Percentiles rank a stretch among this genome's conserved stretches.
Conservation (phyloP, 2,888 invertebrate species). For the Apeira syringaria region DNA sequence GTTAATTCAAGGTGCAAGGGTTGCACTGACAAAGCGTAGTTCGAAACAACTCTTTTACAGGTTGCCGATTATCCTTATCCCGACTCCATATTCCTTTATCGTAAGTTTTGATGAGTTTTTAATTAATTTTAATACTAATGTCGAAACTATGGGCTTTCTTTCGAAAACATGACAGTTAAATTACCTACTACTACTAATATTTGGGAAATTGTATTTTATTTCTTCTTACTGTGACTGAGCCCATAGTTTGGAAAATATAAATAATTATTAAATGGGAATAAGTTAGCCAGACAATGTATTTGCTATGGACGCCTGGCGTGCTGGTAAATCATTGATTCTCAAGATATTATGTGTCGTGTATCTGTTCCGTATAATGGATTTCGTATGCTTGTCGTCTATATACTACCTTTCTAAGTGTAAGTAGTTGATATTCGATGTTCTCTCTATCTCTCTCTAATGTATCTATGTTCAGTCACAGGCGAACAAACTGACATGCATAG, state of each 20-base stretch:
- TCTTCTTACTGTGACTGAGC: too few species aligned
- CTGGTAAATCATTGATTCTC: neutral
- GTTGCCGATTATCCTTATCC: conserved; percentile 56
- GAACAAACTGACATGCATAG: conserved; percentile 52
- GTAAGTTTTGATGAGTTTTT: neutral
- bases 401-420: conserved; percentile 32
- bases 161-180: conserved; percentile 7
- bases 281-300: neutral
- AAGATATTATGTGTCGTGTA: conserved; percentile 8
- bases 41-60: conserved; percentile 61
- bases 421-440: conserved; percentile 31
- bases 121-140: neutral
- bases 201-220: too few species aligned
- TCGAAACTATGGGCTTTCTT: neutral
- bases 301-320: neutral
- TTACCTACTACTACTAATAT: too few species aligned
- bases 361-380: conserved; percentile 8
- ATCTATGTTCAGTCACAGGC: conserved; percentile 47
- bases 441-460: conserved; percentile 46
- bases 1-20: conserved; percentile 30
- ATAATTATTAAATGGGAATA: too few species aligned
- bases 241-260: neutral
- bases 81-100: conserved; percentile 24
- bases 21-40: conserved; percentile 35
- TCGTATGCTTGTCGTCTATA: conserved; percentile 32